Evolutionary conservation across 2,888 invertebrate genomes (phyloP).

Genomic region (Drosophila picticornis): DNA sequence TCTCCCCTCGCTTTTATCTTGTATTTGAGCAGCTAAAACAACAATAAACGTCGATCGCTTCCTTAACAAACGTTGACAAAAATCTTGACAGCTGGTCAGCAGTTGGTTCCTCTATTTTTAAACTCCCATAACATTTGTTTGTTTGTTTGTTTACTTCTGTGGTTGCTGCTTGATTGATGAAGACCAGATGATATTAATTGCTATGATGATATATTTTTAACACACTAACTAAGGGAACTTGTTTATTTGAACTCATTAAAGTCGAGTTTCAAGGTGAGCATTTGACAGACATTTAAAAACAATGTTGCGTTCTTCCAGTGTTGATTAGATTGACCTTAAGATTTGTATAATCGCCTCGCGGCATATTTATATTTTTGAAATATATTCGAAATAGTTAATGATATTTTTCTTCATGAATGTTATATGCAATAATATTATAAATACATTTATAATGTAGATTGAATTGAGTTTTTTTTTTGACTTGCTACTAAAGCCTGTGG

Average conservation of each 20-base stretch:
- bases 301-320: constrained; percentile 8
- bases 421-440: background rate
- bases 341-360: background rate
- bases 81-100: constrained; percentile 49
- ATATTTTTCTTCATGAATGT: background rate
- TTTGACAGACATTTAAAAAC: constrained; percentile 19
- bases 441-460: background rate
- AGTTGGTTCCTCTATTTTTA: constrained; percentile 26
- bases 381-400: constrained; percentile 15
- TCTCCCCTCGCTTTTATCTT: background rate
- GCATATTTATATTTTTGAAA: background rate
- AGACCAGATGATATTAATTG: constrained; percentile 44
- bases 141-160: constrained; percentile 19
- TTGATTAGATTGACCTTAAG: constrained; percentile 38
- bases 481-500: background rate
- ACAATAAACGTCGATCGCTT: constrained; percentile 31
- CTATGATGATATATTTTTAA: constrained; percentile 36
- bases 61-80: constrained; percentile 56
- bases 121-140: constrained; percentile 15
- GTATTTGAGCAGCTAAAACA: constrained; percentile 43
- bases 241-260: constrained; percentile 39
- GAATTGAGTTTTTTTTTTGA: background rate
- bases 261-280: constrained; percentile 42
- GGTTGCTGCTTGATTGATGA: constrained; percentile 50
- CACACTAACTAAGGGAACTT: constrained; percentile 22